Evolutionary conservation across 2,888 invertebrate species (phyloP).

Genomic region (Eretmocerus hayati): DNA sequence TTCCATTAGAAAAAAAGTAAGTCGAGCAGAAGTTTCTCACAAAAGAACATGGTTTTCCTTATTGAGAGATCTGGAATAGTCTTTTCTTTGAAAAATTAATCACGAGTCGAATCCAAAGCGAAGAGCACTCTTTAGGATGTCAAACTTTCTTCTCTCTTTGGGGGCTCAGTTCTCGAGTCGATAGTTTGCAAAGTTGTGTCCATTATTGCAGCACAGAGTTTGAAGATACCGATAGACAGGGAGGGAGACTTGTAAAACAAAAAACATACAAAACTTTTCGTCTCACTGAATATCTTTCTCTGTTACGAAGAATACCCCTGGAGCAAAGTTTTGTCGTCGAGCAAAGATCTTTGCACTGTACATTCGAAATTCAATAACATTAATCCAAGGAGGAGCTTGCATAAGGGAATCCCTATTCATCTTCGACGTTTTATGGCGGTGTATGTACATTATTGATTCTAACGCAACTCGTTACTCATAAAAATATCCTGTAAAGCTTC

Average conservation of each 20-base stretch:
- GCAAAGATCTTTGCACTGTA: no score
- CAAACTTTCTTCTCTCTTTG: background rate
- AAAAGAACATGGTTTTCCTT: background rate
- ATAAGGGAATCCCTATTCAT: no score
- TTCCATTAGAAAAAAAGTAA: no score
- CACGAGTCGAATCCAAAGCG: background rate
- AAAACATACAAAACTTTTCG: background rate
- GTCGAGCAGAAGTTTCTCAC: no score
- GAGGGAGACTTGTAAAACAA: background rate
- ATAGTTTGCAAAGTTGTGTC: slow-evolving; percentile 10
- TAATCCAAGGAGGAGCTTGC: no score
- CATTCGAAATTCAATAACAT: no score
- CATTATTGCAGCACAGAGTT: slow-evolving; percentile 14
- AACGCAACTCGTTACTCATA: no score
- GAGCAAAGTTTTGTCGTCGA: no score
- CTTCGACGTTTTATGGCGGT: no score
- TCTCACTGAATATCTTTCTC: background rate
- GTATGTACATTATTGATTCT: no score
- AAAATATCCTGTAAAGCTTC: no score
- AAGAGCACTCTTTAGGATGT: slow-evolving; percentile 8
- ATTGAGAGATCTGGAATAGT: no score
- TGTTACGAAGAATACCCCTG: background rate
- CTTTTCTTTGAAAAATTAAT: slow-evolving; percentile 8
- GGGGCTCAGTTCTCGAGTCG: slow-evolving; percentile 4
- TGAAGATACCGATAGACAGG: slow-evolving; percentile 1